Evolutionary conservation across 2,797 vertebrate species (phyloP).

Genomic region (Pantherophis alleghaniensis): DNA sequence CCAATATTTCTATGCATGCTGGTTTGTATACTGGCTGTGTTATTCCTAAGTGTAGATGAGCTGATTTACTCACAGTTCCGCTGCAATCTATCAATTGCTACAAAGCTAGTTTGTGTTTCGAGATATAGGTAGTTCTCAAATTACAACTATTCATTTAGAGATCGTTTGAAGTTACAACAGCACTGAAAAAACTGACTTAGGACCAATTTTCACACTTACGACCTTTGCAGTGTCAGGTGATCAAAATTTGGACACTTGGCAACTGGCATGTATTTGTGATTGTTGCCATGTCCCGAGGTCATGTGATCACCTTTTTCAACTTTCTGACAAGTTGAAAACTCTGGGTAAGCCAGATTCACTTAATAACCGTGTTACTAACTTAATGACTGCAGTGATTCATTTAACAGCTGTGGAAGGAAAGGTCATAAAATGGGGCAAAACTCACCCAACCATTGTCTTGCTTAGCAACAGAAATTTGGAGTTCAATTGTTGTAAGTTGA

Average conservation of each 20-base stretch:
- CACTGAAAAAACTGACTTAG: not conserved
- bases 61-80: not conserved
- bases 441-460: not conserved
- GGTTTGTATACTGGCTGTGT: not conserved
- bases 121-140: not conserved
- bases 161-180: not conserved
- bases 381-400: not conserved
- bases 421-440: not conserved
- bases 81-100: not conserved
- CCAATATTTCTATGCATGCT: not conserved
- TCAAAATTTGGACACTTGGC: not conserved
- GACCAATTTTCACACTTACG: not conserved
- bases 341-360: not conserved
- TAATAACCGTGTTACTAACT: not conserved
- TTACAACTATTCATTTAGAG: not conserved
- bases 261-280: not conserved
- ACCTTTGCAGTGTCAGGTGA: not conserved
- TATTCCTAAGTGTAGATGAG: not conserved
- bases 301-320: not conserved
- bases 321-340: not conserved
- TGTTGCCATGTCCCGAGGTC: not conserved
- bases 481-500: not conserved
- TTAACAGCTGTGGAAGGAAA: not conserved
- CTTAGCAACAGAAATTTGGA: not conserved
- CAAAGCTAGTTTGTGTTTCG: not conserved